Base-by-base conservation (phyloP, 2,888 invertebrate species). In the Chrysolina oricalcia region DNA sequence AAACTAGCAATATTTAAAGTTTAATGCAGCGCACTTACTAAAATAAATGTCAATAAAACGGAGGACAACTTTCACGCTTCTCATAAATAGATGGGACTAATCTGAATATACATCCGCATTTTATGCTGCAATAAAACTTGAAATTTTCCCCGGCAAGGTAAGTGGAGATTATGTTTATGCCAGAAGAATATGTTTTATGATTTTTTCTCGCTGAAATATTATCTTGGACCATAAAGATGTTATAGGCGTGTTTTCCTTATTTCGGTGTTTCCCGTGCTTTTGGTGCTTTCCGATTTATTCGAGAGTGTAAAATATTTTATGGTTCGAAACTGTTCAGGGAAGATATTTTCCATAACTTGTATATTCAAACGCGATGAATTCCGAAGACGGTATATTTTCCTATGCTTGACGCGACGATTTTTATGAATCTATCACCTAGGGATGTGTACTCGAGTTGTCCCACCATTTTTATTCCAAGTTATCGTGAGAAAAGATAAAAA, bases 41-140 rank as follows among this genome's bases (percentile, higher is more conserved):
- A 27, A 53, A 46, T 75, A 40, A 75, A 75, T 67, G 65, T 65
- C 72, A 19, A 41, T 74, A 65, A 46, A 72, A 67, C 27, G 50
- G 48, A 11, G 50, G 64, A 73, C 53, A 50, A 70, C 69, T 70
- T 65, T 73, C 46, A 73, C 73, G 73, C 59, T 53, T 53, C 13
- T 67, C 70, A 73, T 48, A 73, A 71, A 77, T 56, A 56, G 23
- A 68, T 69, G 64, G 65, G 59, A 76, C 76, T 79, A 80, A 81
- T 82, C 80, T 80, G 80, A 81, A 82, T 81, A 81, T 78, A 78
- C 77, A 79, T 81, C 77, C 74, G 59, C 70, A 74, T 70, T 82
- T 82, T 81, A 80, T 78, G 75, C 74, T 64, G 62, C 74, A 76
- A 71, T 81, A 81, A 81, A 82, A 77, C 50, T 41, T 48, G 62